phyloP scores from a whole-genome alignment of 2,113 vertebrate species.

The Marmota monax region DNA sequence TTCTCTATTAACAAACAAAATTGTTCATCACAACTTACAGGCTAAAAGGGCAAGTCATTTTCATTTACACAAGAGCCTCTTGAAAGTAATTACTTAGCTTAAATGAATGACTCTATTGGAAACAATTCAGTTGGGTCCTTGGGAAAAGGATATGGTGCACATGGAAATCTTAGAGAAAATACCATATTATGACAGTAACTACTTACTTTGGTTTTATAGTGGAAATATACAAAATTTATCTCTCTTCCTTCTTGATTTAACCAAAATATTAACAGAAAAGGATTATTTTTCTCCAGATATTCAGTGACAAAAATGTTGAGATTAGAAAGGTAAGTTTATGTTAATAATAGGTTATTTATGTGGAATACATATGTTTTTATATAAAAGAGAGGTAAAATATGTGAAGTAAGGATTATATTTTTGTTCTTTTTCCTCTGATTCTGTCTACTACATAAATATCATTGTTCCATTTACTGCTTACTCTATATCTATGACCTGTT shows the following conservation, averaged over 20 bases:
- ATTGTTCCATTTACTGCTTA: not conserved
- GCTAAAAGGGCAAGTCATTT: not conserved
- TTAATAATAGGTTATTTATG: not conserved
- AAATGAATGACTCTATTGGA: not conserved
- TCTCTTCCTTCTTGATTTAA: not conserved
- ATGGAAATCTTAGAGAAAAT: not conserved
- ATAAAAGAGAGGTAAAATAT: not conserved
- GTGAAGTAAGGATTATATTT: not conserved
- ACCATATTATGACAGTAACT: not conserved
- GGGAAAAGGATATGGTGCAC: not conserved
- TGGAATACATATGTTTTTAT: not conserved
- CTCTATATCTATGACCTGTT: not conserved
- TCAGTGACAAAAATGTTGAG: not conserved
- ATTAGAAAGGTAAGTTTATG: not conserved
- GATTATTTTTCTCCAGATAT: not conserved
- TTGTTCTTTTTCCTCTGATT: not conserved
- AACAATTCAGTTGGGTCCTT: not conserved
- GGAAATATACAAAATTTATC: not conserved
- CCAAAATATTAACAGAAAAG: not conserved
- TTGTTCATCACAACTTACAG: not conserved
- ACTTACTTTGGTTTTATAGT: not conserved
- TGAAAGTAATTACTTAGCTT: slow-evolving; percentile 33
- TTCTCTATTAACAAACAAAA: slow-evolving; percentile 20
- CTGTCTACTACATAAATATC: not conserved
- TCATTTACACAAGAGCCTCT: not conserved